Evolutionary conservation across 2,888 invertebrate genomes (phyloP), one percentile per base, ranked within the genome.

Genomic region (Dascillus cervinus): DNA sequence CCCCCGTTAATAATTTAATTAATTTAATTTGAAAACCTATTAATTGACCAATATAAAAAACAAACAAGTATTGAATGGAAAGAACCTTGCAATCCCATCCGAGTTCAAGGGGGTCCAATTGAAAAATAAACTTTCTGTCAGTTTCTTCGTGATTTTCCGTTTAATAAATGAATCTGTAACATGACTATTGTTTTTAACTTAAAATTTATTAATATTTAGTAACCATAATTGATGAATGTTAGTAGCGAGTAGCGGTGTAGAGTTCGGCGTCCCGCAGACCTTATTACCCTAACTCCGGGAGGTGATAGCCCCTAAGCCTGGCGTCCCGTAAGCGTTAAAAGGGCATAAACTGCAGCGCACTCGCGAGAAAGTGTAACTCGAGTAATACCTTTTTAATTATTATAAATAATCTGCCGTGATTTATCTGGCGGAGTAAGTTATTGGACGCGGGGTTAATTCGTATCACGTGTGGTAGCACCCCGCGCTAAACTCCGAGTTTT

Each of bases 141-240:
- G 39, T 28, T 25, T 35, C 33, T 36, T 39, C 30, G 30, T 25
- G 29, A n/a, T n/a, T n/a, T n/a, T 33, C 24, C 28, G 28, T 32
- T 37, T 44, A 46, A 46, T 32, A 45, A 45, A 42, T 50, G 50
- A 47, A 52, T 43, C 41, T 41, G 43, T 45, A 50, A 47, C 52
- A 49, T 51, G 52, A 53, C 48, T 52, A 47, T 50, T 49, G 47
- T 50, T 50, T 49, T 47, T 49, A 41, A 48, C 42, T 43, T 44
- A n/a, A 50, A 49, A 47, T 52, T 50, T 54, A 54, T 55, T 54
- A 54, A 55, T 55, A 55, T 56, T 55, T 54, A 52, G 55, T 57
- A 58, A 56, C 56, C 50, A 52, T 57, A 55, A 59, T 60, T 61
- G 58, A 60, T 60, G 61, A 53, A 58, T 56, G 54, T 58, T 56